phyloP scores from a whole-genome alignment of 1,140 invertebrate genomes.

The Zophobas atratus region DNA sequence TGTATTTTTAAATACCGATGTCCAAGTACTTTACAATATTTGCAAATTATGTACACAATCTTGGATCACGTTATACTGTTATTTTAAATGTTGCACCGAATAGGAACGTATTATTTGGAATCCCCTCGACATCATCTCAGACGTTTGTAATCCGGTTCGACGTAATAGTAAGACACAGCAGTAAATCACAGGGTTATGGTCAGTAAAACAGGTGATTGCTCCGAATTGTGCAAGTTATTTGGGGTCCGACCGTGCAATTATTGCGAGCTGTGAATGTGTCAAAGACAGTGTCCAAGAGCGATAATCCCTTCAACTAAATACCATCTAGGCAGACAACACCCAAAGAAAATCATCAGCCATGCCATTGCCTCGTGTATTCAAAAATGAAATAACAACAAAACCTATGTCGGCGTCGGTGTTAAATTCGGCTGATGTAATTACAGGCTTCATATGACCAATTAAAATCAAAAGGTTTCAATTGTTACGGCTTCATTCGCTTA shows the following conservation, averaged over 20 bases:
- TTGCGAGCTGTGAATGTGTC: conserved; percentile 52
- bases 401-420: neutral
- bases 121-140: conserved; percentile 29
- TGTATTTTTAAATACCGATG: too few species aligned
- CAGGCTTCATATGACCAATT: conserved; percentile 44
- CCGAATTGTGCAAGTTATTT: conserved; percentile 49
- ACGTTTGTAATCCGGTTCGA: conserved; percentile 28
- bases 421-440: conserved; percentile 31
- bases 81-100: conserved; percentile 7
- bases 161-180: conserved; percentile 30
- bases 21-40: too few species aligned
- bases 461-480: conserved; percentile 44
- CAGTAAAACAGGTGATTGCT: conserved; percentile 55
- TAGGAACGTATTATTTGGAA: neutral
- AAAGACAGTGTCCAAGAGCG: conserved; percentile 45
- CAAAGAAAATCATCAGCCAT: neutral
- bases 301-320: conserved; percentile 50
- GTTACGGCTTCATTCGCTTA: conserved; percentile 25
- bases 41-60: too few species aligned
- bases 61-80: neutral
- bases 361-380: neutral
- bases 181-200: conserved; percentile 53
- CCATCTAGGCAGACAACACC: conserved; percentile 13
- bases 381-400: conserved; percentile 22
- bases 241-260: conserved; percentile 50